Evolutionary conservation across 1,140 invertebrate genomes (phyloP), one percentile per base, ranked within the genome.

Genomic region (Microvelia longipes): DNA sequence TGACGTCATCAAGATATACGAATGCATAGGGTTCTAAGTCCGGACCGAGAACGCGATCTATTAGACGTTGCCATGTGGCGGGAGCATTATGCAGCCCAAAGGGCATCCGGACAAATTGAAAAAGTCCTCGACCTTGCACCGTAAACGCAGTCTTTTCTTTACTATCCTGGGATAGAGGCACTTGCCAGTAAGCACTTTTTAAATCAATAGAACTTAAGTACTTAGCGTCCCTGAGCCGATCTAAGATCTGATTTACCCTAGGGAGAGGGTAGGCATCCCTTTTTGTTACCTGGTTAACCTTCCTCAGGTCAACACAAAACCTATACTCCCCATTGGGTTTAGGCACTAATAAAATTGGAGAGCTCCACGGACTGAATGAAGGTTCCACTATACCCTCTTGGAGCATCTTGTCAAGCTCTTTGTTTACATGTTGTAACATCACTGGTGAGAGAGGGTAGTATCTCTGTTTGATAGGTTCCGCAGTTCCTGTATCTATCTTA

Each of bases 81-180:
- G 75, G 77, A 2, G 78, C 77, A 30, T 80, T 79, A 1, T 70
- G 71, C 0, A 83, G 71, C 0, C 80, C 81, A 74, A 81, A 82
- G 0, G 80, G 78, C 78, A 82, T 1, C 79, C 72, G 0, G 78
- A 78, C 68, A 75, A 77, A 81, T 61, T 79, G 69, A 68, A 70
- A 80, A 14, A 75, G 72, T 11, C 35, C 35, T 50, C 35, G 25
- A 2, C 78, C 76, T 0, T 76, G 77, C 0, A 79, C 77, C 1
- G 78, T 75, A 68, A 83, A 83, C 0, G 79, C 80, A 0, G 82
- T 84, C 35, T 78, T 78, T 28, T 76, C 73, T 62, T 71, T 73
- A 35, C 74, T 77, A 0, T 26, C 61, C 13, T 74, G 68, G 0
- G 71, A 71, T 27, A 81, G 1, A 0, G 74, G 73, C 0, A 80